Conservation (phyloP, 2,113 vertebrate genomes). For the Dipodomys spectabilis region DNA sequence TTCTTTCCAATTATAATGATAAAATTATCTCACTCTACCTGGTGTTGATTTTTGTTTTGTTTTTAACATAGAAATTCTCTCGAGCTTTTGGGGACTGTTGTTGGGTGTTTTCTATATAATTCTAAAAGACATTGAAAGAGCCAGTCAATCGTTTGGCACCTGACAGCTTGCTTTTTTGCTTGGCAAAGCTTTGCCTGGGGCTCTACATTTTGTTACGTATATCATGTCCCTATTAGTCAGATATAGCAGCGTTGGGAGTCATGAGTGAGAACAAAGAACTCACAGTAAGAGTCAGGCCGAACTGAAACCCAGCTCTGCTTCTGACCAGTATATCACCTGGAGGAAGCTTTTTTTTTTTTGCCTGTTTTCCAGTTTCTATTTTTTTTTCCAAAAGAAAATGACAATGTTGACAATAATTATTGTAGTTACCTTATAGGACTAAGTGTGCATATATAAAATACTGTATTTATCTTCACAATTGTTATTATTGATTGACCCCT, state of each 20-base stretch:
- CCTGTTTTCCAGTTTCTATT: background rate
- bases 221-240: background rate
- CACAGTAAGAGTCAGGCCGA: background rate
- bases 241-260: background rate
- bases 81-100: background rate
- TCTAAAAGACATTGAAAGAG: background rate
- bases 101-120: background rate
- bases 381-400: background rate
- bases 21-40: background rate
- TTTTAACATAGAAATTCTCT: background rate
- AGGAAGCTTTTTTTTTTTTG: background rate
- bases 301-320: background rate
- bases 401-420: background rate
- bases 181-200: background rate
- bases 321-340: background rate
- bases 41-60: background rate
- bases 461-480: background rate
- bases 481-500: background rate
- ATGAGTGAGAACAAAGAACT: background rate
- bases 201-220: background rate
- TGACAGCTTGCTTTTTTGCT: background rate
- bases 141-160: background rate
- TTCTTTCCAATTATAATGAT: background rate
- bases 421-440: background rate
- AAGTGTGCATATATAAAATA: background rate